Conservation (phyloP, 2,888 invertebrate species). For the Tetranychus piercei region DNA sequence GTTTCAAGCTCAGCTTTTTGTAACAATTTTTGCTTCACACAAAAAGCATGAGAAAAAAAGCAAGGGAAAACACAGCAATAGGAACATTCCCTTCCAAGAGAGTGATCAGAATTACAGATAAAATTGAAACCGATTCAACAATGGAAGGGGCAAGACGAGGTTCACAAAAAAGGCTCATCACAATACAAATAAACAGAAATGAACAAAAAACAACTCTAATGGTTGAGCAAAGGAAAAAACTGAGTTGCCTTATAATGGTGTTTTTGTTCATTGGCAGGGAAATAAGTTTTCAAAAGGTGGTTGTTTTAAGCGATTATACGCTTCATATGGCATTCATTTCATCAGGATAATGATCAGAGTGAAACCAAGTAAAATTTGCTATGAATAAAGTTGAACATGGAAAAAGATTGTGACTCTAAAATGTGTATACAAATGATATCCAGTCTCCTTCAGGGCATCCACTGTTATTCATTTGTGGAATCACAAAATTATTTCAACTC, state of each 20-base stretch:
- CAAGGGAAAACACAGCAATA: neutral
- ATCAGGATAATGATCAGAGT: neutral
- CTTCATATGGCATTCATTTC: neutral
- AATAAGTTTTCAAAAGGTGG: neutral
- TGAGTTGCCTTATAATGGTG: neutral
- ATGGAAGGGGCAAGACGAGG: too few relatives aligned
- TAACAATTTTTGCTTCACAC: neutral
- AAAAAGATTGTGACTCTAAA: too few relatives aligned
- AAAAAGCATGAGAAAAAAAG: neutral
- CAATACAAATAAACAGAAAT: too few relatives aligned
- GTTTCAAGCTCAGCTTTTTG: too few relatives aligned
- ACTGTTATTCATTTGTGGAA: too few relatives aligned
- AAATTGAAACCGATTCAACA: neutral
- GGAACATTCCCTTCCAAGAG: neutral
- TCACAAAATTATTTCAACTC: too few relatives aligned
- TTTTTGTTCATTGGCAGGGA: neutral
- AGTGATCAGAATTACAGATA: neutral
- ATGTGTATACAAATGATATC: too few relatives aligned
- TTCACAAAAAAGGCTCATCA: too few relatives aligned
- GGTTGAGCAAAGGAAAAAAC: neutral
- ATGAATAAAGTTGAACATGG: neutral
- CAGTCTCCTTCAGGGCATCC: too few relatives aligned
- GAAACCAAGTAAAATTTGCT: neutral
- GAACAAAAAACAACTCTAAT: too few relatives aligned
- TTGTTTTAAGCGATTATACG: neutral